A percentile compares a stretch with the other conserved stretches of the same genome.
These are phyloP conservation scores for Lacerta viridis DNA, from an alignment of 2,797 vertebrate species.

Conservation along the genomic window DNA sequence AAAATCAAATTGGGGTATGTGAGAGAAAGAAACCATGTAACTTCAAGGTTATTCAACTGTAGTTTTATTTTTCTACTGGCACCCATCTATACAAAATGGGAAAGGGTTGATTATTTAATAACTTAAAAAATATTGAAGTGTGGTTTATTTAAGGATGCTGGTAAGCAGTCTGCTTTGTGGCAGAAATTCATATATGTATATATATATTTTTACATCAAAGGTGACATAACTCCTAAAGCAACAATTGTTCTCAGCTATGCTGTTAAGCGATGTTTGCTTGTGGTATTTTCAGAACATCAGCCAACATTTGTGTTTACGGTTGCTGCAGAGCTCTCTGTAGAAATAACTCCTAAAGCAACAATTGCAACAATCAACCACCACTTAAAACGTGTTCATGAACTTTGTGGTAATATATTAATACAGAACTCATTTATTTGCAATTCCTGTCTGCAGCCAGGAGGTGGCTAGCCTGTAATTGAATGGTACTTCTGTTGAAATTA, in stretches of 20 bases:
- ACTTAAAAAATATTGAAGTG: neutral
- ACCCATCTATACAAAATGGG: neutral
- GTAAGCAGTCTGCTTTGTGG: neutral
- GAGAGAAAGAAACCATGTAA: neutral
- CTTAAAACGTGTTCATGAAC: conserved; percentile 27
- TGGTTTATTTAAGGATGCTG: neutral
- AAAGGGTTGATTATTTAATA: neutral
- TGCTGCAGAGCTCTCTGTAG: conserved; percentile 15
- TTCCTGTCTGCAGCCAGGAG: neutral
- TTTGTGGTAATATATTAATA: conserved; percentile 4
- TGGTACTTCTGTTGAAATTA: neutral
- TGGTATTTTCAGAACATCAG: conserved; percentile 30
- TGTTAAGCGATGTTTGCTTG: conserved; percentile 8
- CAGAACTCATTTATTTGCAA: conserved; percentile 4
- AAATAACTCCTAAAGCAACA: neutral
- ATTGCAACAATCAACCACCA: too few relatives aligned
- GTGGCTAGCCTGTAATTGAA: neutral
- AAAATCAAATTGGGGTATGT: neutral
- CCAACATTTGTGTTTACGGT: neutral
- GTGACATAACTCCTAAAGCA: neutral
- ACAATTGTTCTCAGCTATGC: conserved; percentile 8
- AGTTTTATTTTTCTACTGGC: neutral
- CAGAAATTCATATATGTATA: neutral
- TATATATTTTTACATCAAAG: neutral
- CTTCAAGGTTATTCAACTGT: neutral